Base-by-base conservation (phyloP, 2,888 invertebrate genomes). In the Phoenoteleia sp. region DNA sequence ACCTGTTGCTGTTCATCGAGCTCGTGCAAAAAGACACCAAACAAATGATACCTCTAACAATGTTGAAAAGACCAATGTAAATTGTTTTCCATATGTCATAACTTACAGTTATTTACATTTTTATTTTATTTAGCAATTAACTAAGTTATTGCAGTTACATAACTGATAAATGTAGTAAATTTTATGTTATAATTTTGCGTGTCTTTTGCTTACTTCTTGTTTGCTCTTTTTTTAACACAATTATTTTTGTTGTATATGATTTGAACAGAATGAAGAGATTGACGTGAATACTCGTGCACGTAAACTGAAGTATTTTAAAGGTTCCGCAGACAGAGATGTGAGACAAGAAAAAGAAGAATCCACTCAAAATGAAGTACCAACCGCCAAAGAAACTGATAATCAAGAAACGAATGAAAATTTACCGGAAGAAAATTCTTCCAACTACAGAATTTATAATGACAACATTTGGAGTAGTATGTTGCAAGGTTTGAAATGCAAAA, bases 371-470 rank as follows among this genome's bases (percentile, higher is more conserved):
- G 33, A 33, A 7, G 33, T 33, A 7, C 33, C 5, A 33, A 33
- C 33, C 33, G 33, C 33, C 33, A 33, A 33, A 42, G 42, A 42
- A 42, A 42, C 42, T 42, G 42, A 42, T n/a, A 7, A n/a, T 42
- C 42, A 42, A 42, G n/a, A 11, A n/a, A 42, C n/a, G n/a, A 19
- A 49, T 49, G 23, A 49, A 49, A 49, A 49, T 49, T 5, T 19
- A 23, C 13, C 21, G 23, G 21, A 19, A 49, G 21, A 49, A 49
- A 49, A 49, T 49, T 7, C 3, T 11, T 21, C n/a, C 6, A 60
- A 60, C 7, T 62, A 62, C 45, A 21, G 62, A 62, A 62, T 62
- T 17, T 62, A 62, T 25, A 42, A 62, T 21, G 36, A 60, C 6
- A 13, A 36, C 39, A 23, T 60, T 36, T 36, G 33, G 60, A 11